Evolutionary conservation across 1,140 invertebrate species (phyloP), one percentile per base, ranked within the genome.

Genomic region (Oryctes rhinoceros): DNA sequence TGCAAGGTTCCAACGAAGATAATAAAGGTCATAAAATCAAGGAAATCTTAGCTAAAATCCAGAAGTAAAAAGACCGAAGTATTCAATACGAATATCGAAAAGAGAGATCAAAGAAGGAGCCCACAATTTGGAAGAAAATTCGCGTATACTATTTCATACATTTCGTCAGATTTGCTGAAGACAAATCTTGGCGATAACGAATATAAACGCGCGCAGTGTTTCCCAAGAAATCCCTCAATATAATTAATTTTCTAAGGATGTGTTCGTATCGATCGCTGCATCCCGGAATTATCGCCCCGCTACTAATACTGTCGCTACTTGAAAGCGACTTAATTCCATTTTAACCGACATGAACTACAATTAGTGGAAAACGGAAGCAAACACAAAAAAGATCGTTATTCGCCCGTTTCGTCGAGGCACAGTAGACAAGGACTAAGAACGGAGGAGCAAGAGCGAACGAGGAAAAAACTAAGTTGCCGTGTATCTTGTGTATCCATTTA

Each of bases 401-500:
- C 35, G 65, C 24, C 18, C 53, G 15, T 59, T 59, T 59, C 65
- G 35, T 11, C 65, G 20, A 9, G 65, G 35, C 13, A 30, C 35
- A 24, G 65, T 7, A 35, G 65, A 67, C 65, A 15, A 62, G 65
- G 24, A 67, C 0, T 37, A 35, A 13, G 65, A 71, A 71, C 2
- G 24, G 20, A 35, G 24, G 24, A 37, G 53, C 3, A 62, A 15
- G 65, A 71, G 65, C 9, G 24, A 37, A 24, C 24, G 20, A 71
- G 65, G 65, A 71, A 71, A 62, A 71, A 71, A 71, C 65, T 71
- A 71, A 37, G 20, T 71, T 37, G 24, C 65, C 65, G 65, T 71
- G 65, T 24, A 71, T 71, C 24, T 71, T 37, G 20, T 37, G 65
- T 71, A 71, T 71, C 65, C 65, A 71, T 71, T 71, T 71, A 71